Percentiles rank a stretch among this genome's conserved stretches.
Evolutionary conservation across 2,888 invertebrate genomes (phyloP).

Genomic region (Copidosoma aretas): DNA sequence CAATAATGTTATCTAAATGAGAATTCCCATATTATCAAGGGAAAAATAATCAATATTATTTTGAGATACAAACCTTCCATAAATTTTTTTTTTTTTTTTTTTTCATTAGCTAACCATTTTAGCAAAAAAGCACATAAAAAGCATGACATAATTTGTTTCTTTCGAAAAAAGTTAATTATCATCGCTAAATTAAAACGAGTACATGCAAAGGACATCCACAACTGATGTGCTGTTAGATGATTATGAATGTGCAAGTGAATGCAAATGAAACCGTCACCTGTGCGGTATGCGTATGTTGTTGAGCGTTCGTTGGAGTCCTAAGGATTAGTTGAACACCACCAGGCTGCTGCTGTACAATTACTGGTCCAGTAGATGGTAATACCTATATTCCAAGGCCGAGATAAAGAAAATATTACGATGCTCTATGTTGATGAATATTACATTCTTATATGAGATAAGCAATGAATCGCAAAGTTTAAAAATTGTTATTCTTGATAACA

Average conservation of each 20-base stretch:
- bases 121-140: conserved; percentile 37
- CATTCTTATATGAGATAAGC: conserved; percentile 7
- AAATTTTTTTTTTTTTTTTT: background rate
- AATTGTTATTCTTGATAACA: background rate
- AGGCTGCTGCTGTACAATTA: conserved; percentile 71
- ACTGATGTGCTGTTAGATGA: conserved; percentile 25
- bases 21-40: too few species aligned
- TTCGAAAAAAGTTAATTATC: conserved; percentile 4
- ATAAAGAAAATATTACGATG: conserved; percentile 45
- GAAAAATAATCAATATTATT: too few species aligned
- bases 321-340: conserved; percentile 77
- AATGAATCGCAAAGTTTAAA: conserved; percentile 7
- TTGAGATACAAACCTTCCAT: background rate
- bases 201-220: conserved; percentile 16
- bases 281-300: conserved; percentile 62
- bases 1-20: too few species aligned
- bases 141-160: conserved; percentile 14
- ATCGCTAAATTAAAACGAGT: conserved; percentile 3
- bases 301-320: conserved; percentile 68
- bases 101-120: background rate
- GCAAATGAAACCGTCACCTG: conserved; percentile 61
- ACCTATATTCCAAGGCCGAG: conserved; percentile 60
- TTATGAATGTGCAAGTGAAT: conserved; percentile 47
- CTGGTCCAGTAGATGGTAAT: conserved; percentile 64
- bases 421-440: conserved; percentile 15